A percentile compares a stretch with the other conserved stretches of the same genome.
Evolutionary conservation across 2,113 vertebrate species (phyloP).

Genomic region (Lepisosteus oculatus): DNA sequence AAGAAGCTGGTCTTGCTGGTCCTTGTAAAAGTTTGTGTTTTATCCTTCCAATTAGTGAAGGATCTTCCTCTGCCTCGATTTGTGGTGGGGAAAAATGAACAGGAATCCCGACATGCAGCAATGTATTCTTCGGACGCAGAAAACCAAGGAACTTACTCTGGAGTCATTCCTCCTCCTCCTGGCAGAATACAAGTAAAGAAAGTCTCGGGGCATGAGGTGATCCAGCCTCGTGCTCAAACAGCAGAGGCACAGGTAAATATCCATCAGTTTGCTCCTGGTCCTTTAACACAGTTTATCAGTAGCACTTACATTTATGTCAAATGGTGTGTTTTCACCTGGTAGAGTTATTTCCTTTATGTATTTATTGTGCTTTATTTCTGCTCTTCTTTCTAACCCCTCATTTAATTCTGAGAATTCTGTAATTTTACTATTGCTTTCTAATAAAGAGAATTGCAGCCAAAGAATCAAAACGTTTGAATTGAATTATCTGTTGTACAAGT

Average conservation of each 20-base stretch:
- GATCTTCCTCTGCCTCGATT: slow-evolving; percentile 92
- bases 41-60: slow-evolving; percentile 69
- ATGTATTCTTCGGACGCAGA: slow-evolving; percentile 83
- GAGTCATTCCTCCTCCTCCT: slow-evolving; percentile 89
- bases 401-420: no score
- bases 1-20: neutral
- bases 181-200: slow-evolving; percentile 88
- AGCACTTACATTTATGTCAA: neutral
- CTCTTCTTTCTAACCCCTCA: no score
- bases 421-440: no score
- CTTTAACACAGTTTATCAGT: no score
- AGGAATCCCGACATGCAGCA: slow-evolving; percentile 79
- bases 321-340: neutral
- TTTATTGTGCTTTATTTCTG: no score
- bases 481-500: no score
- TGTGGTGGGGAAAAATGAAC: slow-evolving; percentile 88
- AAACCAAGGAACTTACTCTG: slow-evolving; percentile 82
- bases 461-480: no score
- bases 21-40: neutral
- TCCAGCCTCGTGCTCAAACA: slow-evolving; percentile 73
- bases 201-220: slow-evolving; percentile 82
- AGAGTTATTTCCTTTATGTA: no score
- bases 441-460: no score
- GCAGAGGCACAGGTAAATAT: slow-evolving; percentile 80
- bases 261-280: no score